phyloP scores from a whole-genome alignment of 2,888 invertebrate genomes.

The Cataglyphis livida region DNA sequence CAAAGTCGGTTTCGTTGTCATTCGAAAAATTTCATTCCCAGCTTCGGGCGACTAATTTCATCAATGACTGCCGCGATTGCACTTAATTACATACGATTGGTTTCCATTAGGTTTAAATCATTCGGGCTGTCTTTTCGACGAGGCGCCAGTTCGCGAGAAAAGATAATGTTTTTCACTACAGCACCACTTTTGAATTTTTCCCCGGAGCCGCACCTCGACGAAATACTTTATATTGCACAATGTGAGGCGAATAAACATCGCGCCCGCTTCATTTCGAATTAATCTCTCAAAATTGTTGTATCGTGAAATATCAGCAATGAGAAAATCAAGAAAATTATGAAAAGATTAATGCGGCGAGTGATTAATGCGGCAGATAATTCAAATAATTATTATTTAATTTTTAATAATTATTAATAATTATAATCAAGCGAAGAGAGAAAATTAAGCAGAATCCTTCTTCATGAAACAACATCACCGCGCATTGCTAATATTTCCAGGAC shows the following conservation, averaged over 20 bases:
- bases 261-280: slow-evolving; percentile 22
- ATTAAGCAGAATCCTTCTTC: slow-evolving; percentile 12
- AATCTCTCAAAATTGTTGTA: slow-evolving; percentile 26
- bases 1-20: slow-evolving; percentile 49
- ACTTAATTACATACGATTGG: slow-evolving; percentile 35
- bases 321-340: background rate
- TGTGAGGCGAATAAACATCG: slow-evolving; percentile 49
- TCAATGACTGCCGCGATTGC: slow-evolving; percentile 35
- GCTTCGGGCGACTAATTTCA: slow-evolving; percentile 35
- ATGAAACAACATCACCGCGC: slow-evolving; percentile 10
- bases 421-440: background rate
- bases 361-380: slow-evolving; percentile 13
- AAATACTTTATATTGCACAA: slow-evolving; percentile 44
- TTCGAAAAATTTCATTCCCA: slow-evolving; percentile 44
- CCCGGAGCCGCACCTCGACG: slow-evolving; percentile 42
- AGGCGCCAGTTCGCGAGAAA: slow-evolving; percentile 33
- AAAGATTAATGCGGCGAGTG: background rate
- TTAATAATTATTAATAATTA: background rate
- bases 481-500: slow-evolving; percentile 43
- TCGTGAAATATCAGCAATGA: slow-evolving; percentile 51
- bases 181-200: slow-evolving; percentile 56
- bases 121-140: slow-evolving; percentile 29
- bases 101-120: slow-evolving; percentile 41
- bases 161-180: slow-evolving; percentile 38
- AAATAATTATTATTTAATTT: background rate